Conservation (phyloP, 2,888 invertebrate species). For the Reticulitermes lucifugus region DNA sequence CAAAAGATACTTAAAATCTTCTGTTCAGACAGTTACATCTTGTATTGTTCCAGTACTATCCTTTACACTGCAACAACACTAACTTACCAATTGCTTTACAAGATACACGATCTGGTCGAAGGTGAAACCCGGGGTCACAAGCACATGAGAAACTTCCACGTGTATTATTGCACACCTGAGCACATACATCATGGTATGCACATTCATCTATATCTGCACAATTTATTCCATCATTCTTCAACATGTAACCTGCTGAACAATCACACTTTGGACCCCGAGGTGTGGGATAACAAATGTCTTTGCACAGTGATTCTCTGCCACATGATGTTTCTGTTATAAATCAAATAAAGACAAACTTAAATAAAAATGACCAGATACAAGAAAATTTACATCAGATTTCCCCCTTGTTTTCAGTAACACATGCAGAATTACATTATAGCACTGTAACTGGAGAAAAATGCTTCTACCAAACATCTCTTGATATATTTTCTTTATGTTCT, state of each 20-base stretch:
- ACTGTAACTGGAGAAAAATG: no score
- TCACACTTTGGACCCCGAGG: constrained; percentile 76
- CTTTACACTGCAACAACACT: neutral
- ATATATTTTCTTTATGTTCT: no score
- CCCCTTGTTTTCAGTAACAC: no score
- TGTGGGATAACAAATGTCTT: constrained; percentile 71
- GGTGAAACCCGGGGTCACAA: constrained; percentile 70
- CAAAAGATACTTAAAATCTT: no score
- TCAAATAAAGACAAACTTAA: no score
- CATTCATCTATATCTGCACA: constrained; percentile 84
- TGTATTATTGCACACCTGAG: constrained; percentile 73
- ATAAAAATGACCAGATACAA: no score
- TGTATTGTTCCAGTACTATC: neutral
- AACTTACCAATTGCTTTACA: constrained; percentile 74
- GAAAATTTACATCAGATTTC: no score
- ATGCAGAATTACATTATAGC: no score
- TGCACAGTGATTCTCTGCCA: constrained; percentile 64
- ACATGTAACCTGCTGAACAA: constrained; percentile 72
- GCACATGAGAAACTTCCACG: constrained; percentile 70
- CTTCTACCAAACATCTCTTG: no score
- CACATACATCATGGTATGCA: constrained; percentile 67
- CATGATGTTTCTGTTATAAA: constrained; percentile 58
- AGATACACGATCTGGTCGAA: constrained; percentile 64
- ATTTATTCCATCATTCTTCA: constrained; percentile 66
- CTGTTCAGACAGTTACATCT: neutral